phyloP scores from a whole-genome alignment of 2,888 invertebrate species.

The Pteria penguin region DNA sequence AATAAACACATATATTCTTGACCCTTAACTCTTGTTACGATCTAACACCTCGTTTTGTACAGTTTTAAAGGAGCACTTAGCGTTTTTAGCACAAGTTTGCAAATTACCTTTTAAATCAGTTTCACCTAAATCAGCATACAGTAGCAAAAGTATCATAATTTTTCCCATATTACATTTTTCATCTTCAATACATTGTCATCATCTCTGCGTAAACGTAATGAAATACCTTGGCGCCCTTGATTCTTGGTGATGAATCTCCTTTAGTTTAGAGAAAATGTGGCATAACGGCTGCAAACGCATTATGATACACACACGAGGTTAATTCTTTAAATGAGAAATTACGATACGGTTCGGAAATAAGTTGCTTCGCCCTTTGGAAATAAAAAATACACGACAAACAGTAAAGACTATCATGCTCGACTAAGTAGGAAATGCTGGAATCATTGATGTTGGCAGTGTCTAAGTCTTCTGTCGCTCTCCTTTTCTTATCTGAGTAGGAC shows the following conservation, averaged over 20 bases:
- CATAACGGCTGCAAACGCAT: background rate
- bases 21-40: background rate
- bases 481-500: background rate
- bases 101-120: background rate
- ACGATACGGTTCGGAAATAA: slow-evolving; percentile 2
- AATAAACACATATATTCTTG: too few species aligned
- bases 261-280: background rate
- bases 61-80: slow-evolving; percentile 1
- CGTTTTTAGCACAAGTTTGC: background rate
- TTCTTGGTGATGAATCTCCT: background rate
- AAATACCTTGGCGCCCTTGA: slow-evolving; percentile 9
- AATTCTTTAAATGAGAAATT: background rate
- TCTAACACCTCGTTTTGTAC: background rate
- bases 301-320: slow-evolving; percentile 3
- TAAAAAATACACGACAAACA: slow-evolving; percentile 2
- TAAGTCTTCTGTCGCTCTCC: background rate
- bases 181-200: slow-evolving; percentile 5
- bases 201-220: slow-evolving; percentile 5
- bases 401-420: background rate
- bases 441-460: background rate
- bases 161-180: slow-evolving; percentile 2
- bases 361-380: background rate
- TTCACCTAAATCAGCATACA: slow-evolving; percentile 11
- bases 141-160: slow-evolving; percentile 7
- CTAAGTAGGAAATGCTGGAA: background rate